Conservation (phyloP, 2,888 invertebrate genomes). For the Pterobdella sp. region DNA sequence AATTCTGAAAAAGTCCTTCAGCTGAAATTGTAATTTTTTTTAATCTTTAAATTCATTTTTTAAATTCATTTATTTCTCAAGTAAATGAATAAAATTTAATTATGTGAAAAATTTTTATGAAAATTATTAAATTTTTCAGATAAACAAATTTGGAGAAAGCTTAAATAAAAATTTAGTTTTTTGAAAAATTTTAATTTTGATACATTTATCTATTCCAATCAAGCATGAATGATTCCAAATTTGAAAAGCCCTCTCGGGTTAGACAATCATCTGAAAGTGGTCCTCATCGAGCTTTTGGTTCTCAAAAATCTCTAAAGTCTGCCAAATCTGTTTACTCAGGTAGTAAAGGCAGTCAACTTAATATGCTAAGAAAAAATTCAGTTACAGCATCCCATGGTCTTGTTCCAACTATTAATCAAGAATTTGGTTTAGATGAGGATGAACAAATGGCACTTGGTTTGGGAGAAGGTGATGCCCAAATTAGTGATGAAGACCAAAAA, state of each 20-base stretch:
- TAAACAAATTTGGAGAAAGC: no score
- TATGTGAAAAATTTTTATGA: no score
- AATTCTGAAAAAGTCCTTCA: no score
- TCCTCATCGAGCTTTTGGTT: constrained; percentile 11
- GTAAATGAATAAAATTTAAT: no score
- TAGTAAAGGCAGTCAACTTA: constrained; percentile 22
- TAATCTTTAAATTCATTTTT: no score
- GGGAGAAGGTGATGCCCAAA: constrained; percentile 10
- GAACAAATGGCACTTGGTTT: constrained; percentile 13
- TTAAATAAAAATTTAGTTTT: no score
- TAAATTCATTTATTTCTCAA: no score
- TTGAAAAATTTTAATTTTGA: background rate
- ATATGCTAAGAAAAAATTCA: constrained; percentile 22
- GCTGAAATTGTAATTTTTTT: no score
- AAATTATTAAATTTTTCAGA: no score
- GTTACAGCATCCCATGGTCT: constrained; percentile 18
- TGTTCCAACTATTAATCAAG: constrained; percentile 11
- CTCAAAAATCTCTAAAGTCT: constrained; percentile 24
- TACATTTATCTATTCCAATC: background rate
- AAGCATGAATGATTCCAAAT: constrained; percentile 18
- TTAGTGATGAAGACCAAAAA: constrained; percentile 29
- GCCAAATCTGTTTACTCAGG: background rate
- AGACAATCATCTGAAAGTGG: constrained; percentile 21
- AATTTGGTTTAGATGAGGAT: constrained; percentile 10
- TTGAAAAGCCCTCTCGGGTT: background rate